phyloP scores from a whole-genome alignment of 2,113 vertebrate species.

The Glaucomys volans region DNA sequence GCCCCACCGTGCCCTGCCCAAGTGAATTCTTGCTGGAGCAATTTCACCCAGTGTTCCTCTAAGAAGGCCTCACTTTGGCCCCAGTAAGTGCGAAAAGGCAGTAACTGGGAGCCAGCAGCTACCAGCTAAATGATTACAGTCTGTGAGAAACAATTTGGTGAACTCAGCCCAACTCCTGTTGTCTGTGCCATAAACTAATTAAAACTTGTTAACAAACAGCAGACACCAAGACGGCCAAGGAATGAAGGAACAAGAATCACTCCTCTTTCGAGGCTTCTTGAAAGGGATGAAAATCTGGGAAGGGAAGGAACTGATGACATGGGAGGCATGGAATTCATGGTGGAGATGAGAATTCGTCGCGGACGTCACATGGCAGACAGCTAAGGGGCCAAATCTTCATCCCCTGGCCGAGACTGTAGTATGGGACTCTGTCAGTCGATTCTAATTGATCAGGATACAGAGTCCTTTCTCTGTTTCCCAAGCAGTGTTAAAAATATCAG shows the following conservation, averaged over 20 bases:
- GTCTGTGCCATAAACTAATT: conserved; percentile 65
- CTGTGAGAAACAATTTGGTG: neutral
- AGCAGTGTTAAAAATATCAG: neutral
- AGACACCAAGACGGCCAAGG: neutral
- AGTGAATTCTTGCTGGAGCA: neutral
- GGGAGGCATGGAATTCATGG: neutral
- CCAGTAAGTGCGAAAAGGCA: neutral
- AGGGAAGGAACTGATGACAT: neutral
- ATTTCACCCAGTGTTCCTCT: neutral
- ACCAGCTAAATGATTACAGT: conserved; percentile 11
- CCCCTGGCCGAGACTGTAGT: neutral
- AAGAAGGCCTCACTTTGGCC: neutral
- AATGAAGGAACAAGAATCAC: neutral
- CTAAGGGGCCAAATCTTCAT: neutral
- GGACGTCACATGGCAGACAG: neutral
- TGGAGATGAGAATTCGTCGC: neutral
- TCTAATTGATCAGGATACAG: conserved; percentile 9
- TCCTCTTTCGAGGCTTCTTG: neutral
- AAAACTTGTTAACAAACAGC: conserved; percentile 42
- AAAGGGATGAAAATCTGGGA: neutral
- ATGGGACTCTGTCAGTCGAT: neutral
- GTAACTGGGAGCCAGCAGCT: neutral
- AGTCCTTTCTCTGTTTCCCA: neutral
- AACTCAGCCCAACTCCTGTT: conserved; percentile 5
- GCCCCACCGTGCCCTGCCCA: neutral